Percentiles rank a stretch among this genome's conserved stretches.
Evolutionary conservation across 2,888 invertebrate species (phyloP).

Genomic region (Machimus rusticus): DNA sequence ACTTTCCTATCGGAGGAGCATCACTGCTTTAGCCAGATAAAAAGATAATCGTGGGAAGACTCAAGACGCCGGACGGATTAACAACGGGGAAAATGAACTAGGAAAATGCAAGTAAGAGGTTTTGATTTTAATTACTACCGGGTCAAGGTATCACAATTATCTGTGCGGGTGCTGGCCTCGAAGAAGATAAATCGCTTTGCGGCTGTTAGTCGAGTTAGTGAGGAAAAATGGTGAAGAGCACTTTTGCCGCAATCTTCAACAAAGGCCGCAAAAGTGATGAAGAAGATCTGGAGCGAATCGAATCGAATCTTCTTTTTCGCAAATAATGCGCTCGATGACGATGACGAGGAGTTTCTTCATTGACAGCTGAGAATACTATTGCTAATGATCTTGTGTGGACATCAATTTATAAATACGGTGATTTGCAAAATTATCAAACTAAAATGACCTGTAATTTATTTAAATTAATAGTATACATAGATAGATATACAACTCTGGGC

Average conservation of each 20-base stretch:
- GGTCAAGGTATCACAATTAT: not conserved
- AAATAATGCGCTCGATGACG: not conserved
- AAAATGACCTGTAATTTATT: not conserved
- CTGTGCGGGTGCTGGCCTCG: not conserved
- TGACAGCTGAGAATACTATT: not conserved
- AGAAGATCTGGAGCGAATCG: not conserved
- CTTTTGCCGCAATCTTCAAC: not conserved
- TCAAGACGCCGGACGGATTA: not conserved
- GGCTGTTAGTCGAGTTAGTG: not conserved
- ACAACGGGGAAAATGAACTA: not conserved
- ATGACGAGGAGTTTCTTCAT: not conserved
- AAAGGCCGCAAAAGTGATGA: not conserved
- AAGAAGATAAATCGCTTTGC: not conserved
- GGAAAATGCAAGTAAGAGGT: not conserved
- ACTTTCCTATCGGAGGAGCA: not conserved
- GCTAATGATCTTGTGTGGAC: not conserved
- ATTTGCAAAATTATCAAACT: not conserved
- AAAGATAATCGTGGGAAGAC: not conserved
- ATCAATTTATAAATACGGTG: not conserved
- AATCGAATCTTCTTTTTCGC: not conserved
- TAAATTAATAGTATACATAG: not conserved
- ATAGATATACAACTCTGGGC: too few species aligned
- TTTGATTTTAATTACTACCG: not conserved
- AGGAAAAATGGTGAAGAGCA: not conserved
- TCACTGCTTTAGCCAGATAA: not conserved